Evolutionary conservation across 2,888 invertebrate species (phyloP).

Genomic region (Eupithecia insigniata): DNA sequence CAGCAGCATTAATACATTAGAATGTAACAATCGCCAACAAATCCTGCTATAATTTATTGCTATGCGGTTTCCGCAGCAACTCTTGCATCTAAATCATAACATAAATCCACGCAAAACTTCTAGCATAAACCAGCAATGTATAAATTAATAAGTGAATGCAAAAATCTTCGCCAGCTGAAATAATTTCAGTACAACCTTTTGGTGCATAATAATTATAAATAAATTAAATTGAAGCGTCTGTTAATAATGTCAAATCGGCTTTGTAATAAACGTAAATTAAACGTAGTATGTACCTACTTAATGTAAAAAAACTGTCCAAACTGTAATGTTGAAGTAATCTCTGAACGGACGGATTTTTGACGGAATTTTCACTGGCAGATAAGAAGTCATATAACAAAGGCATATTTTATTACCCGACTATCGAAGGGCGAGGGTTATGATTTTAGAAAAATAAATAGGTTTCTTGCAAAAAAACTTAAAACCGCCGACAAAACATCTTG

Average conservation of each 20-base stretch:
- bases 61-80: constrained; percentile 26
- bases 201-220: not conserved
- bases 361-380: not conserved
- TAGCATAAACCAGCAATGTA: constrained; percentile 12
- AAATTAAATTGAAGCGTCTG: not conserved
- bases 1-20: constrained; percentile 7
- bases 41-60: constrained; percentile 22
- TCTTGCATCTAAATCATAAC: constrained; percentile 32
- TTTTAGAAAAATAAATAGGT: too few species aligned
- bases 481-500: too few species aligned
- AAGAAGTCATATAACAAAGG: too few species aligned
- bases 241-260: not conserved
- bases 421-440: too few species aligned
- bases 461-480: too few species aligned
- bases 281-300: too few species aligned
- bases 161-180: not conserved
- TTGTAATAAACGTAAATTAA: not conserved
- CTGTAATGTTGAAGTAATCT: not conserved
- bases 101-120: constrained; percentile 30
- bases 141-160: constrained; percentile 10
- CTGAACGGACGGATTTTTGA: not conserved
- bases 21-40: constrained; percentile 13
- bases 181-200: not conserved
- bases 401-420: too few species aligned
- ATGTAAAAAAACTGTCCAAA: too few species aligned